Evolutionary conservation across 1,140 invertebrate species (phyloP).

Genomic region (Diachasma alloeum): DNA sequence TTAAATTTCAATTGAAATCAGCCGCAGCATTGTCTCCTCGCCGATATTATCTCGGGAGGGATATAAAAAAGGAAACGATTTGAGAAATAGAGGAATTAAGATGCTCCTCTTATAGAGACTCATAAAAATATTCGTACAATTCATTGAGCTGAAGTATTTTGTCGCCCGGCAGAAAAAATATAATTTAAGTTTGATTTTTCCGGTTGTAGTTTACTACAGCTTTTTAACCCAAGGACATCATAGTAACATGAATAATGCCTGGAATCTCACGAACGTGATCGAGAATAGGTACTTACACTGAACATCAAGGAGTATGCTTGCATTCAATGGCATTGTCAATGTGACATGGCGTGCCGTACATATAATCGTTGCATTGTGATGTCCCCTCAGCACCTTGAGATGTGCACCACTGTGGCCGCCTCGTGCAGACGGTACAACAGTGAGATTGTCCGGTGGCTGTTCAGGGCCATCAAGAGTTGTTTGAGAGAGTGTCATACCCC

Average conservation of each 20-base stretch:
- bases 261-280: conserved; percentile 29
- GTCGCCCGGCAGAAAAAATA: neutral
- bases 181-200: neutral
- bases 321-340: conserved; percentile 72
- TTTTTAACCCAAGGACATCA: neutral
- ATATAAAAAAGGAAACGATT: too few relatives aligned
- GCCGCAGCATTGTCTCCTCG: too few relatives aligned
- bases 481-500: conserved; percentile 73
- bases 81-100: neutral
- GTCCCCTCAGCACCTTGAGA: conserved; percentile 73
- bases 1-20: too few relatives aligned
- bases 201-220: too few relatives aligned
- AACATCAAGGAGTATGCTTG: conserved; percentile 79
- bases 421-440: conserved; percentile 60
- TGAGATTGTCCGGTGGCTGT: conserved; percentile 63
- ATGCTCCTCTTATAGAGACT: too few relatives aligned
- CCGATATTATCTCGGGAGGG: too few relatives aligned
- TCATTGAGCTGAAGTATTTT: too few relatives aligned
- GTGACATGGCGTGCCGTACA: conserved; percentile 79
- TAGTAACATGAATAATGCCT: conserved; percentile 27
- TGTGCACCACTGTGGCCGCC: conserved; percentile 71
- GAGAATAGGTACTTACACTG: conserved; percentile 74
- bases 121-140: too few relatives aligned
- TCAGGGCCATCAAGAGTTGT: conserved; percentile 66
- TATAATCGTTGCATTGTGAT: conserved; percentile 79